A percentile compares a stretch with the other conserved stretches of the same genome.
These are phyloP conservation scores for Probosciger aterrimus DNA, from an alignment of 2,113 vertebrate genomes.

Conservation along the genomic window DNA sequence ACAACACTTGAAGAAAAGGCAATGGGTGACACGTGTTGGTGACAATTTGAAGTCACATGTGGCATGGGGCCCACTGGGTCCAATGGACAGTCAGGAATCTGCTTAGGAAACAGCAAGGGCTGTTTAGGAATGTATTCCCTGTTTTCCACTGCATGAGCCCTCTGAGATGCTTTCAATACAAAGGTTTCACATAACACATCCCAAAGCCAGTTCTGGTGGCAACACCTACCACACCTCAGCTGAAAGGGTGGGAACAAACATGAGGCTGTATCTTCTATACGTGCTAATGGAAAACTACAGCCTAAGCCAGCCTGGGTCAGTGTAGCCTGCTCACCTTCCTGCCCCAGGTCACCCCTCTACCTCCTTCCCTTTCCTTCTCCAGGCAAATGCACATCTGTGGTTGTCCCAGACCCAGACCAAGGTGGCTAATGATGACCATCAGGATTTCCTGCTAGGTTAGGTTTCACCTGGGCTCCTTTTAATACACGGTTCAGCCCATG, in stretches of 20 bases:
- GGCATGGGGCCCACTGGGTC: not conserved
- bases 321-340: not conserved
- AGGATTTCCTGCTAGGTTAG: not conserved
- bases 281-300: not conserved
- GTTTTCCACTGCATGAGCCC: not conserved
- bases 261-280: not conserved
- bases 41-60: not conserved
- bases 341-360: not conserved
- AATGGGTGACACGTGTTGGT: not conserved
- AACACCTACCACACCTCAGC: not conserved
- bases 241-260: not conserved
- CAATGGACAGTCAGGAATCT: not conserved
- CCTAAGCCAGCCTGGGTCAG: not conserved
- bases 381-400: not conserved
- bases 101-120: not conserved
- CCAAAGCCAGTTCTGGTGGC: not conserved
- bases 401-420: not conserved
- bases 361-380: not conserved
- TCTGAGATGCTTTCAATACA: rapidly evolving
- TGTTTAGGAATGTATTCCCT: not conserved
- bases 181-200: not conserved
- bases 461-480: not conserved
- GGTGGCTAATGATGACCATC: not conserved
- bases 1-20: not conserved
- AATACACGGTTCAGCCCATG: not conserved